Evolutionary conservation across 1,140 invertebrate genomes (phyloP).

Genomic region (Dicyema japonicum): DNA sequence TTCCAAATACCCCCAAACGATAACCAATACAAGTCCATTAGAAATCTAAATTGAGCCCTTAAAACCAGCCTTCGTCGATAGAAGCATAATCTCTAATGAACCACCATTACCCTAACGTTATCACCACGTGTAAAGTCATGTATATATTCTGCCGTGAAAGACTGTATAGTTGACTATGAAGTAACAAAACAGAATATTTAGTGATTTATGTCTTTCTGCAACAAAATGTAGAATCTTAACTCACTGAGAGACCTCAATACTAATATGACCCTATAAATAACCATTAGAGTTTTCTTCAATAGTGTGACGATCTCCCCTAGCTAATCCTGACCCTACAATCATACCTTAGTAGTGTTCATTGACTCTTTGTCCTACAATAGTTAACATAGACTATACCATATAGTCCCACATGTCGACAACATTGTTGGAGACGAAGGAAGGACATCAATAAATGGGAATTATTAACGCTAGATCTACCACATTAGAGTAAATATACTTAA

Average conservation of each 20-base stretch:
- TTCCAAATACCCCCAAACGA: constrained; percentile 4
- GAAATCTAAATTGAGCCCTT: constrained; percentile 56
- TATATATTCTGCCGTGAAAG: constrained; percentile 2
- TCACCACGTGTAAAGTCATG: neutral
- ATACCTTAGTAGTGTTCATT: too few relatives aligned
- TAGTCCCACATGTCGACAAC: too few relatives aligned
- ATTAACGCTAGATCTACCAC: too few relatives aligned
- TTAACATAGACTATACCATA: too few relatives aligned
- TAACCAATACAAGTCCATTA: constrained; percentile 56
- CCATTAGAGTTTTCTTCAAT: too few relatives aligned
- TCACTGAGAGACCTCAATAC: constrained; percentile 57
- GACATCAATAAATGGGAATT: too few relatives aligned
- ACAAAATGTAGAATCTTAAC: constrained; percentile 36
- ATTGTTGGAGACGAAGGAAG: too few relatives aligned
- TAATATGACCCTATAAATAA: too few relatives aligned
- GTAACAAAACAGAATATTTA: constrained; percentile 24
- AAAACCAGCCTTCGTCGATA: constrained; percentile 54
- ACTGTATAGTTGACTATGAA: constrained; percentile 25
- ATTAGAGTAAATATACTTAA: too few relatives aligned
- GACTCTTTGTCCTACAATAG: too few relatives aligned
- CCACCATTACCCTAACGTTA: neutral
- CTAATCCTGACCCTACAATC: too few relatives aligned
- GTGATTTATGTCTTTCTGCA: constrained; percentile 24
- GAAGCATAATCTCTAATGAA: constrained; percentile 27
- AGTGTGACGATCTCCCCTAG: too few relatives aligned